Conservation (phyloP, 2,797 vertebrate species). For the Paramormyrops hopkinsi region DNA sequence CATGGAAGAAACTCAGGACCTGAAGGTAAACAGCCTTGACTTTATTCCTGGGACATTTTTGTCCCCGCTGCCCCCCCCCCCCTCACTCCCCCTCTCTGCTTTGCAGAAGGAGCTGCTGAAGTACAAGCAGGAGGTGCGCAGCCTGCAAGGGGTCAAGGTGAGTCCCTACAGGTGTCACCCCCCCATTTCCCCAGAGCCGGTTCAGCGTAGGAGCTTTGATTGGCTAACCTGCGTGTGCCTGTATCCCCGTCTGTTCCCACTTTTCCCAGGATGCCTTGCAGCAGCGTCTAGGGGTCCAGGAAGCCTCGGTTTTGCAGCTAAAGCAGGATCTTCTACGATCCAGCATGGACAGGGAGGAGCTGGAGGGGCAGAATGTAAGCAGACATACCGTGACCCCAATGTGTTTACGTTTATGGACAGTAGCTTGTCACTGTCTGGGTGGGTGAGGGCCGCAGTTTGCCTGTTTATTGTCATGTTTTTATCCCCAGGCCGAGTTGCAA, state of each 20-base stretch:
- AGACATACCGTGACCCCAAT: slow-evolving; percentile 10
- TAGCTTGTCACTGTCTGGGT: background rate
- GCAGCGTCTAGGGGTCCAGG: slow-evolving; percentile 82
- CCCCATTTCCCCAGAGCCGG: background rate
- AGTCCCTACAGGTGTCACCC: slow-evolving; percentile 34
- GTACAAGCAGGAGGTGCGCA: slow-evolving; percentile 87
- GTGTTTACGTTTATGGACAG: background rate
- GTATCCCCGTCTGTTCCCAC: background rate
- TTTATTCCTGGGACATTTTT: background rate
- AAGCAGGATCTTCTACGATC: slow-evolving; percentile 89
- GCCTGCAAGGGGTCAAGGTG: slow-evolving; percentile 90
- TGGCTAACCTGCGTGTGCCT: background rate
- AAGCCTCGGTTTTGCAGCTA: slow-evolving; percentile 83
- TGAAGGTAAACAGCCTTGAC: slow-evolving; percentile 70
- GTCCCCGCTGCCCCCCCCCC: background rate
- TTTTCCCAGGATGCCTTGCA: slow-evolving; percentile 82
- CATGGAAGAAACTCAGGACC: slow-evolving; percentile 81
- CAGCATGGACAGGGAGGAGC: slow-evolving; percentile 82
- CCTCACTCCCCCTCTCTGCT: slow-evolving; percentile 18
- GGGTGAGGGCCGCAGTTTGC: background rate
- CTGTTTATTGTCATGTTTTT: background rate
- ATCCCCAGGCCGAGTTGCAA: slow-evolving; percentile 78
- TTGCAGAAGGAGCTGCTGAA: slow-evolving; percentile 82
- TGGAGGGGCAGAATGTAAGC: slow-evolving; percentile 86
- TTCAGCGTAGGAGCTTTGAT: background rate